Percentiles rank a stretch among this genome's conserved stretches.
Conservation (phyloP, 1,140 invertebrate species). For the honey bee (Apis mellifera) region DNA sequence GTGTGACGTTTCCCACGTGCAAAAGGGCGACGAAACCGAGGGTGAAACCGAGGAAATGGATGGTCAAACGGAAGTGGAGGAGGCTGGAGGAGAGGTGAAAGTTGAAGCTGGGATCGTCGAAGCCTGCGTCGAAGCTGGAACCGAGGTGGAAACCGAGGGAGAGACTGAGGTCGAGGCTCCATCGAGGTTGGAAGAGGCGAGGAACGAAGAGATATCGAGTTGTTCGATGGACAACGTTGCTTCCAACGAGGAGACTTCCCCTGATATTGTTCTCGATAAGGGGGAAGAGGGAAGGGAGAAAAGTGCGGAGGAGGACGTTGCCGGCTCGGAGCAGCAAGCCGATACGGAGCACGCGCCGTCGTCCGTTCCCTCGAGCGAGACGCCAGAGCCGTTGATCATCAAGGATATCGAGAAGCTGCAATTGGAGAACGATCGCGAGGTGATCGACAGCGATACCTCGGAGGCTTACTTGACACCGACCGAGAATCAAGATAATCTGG, state of each 20-base stretch:
- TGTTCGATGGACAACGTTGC: slow-evolving; percentile 51
- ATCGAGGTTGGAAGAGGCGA: slow-evolving; percentile 42
- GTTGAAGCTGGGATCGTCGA: slow-evolving; percentile 22
- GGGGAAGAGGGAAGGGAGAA: slow-evolving; percentile 34
- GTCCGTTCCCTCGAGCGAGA: slow-evolving; percentile 34
- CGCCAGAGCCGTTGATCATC: slow-evolving; percentile 48
- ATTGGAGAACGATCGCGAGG: slow-evolving; percentile 69
- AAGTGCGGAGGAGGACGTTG: slow-evolving; percentile 16
- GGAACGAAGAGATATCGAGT: slow-evolving; percentile 48
- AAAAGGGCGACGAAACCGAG: slow-evolving; percentile 6
- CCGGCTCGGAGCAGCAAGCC: slow-evolving; percentile 6
- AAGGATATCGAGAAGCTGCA: slow-evolving; percentile 66
- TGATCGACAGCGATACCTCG: slow-evolving; percentile 82
- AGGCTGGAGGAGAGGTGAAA: not conserved
- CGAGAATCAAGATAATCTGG: slow-evolving; percentile 77
- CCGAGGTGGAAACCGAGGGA: slow-evolving; percentile 53
- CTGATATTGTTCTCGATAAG: slow-evolving; percentile 26
- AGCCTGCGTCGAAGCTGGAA: slow-evolving; percentile 40
- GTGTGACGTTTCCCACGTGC: not conserved
- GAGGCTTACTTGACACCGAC: slow-evolving; percentile 84
- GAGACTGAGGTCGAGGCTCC: slow-evolving; percentile 27
- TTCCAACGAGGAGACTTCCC: slow-evolving; percentile 60
- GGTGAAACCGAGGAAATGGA: not conserved
- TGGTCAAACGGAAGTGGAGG: not conserved
- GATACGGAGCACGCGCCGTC: slow-evolving; percentile 24